Conservation (phyloP, 1,140 invertebrate species). For the Trichoplusia ni region DNA sequence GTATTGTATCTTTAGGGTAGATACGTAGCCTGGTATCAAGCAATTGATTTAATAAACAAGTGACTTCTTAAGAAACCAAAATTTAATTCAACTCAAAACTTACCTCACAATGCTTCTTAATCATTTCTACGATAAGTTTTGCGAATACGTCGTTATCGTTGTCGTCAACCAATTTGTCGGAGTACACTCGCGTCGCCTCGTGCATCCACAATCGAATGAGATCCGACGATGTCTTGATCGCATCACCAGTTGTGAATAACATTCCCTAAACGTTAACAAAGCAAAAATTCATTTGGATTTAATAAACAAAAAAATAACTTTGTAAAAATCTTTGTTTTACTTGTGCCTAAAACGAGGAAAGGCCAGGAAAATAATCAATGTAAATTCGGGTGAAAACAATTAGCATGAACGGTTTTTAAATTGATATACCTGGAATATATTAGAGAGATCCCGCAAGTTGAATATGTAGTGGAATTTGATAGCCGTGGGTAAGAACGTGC, state of each 20-base stretch:
- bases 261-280: constrained; percentile 86
- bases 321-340: too few relatives aligned
- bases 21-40: too few relatives aligned
- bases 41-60: neutral
- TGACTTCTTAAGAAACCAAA: neutral
- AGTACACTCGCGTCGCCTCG: constrained; percentile 94
- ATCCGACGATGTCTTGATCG: constrained; percentile 86
- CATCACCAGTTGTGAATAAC: constrained; percentile 92
- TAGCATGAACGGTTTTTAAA: too few relatives aligned
- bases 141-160: constrained; percentile 88
- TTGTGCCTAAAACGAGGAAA: too few relatives aligned
- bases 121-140: constrained; percentile 88
- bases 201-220: constrained; percentile 93
- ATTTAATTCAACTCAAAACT: too few relatives aligned
- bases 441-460: constrained; percentile 95
- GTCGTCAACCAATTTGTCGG: constrained; percentile 93
- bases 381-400: too few relatives aligned
- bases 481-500: constrained; percentile 93
- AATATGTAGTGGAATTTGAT: constrained; percentile 98
- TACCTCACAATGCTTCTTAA: constrained; percentile 93
- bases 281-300: neutral
- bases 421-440: constrained; percentile 89
- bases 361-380: too few relatives aligned
- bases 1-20: too few relatives aligned
- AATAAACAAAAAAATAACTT: too few relatives aligned